These are phyloP conservation scores for Auanema freiburgensis DNA, from an alignment of 2,888 invertebrate species.

Conservation along the genomic window DNA sequence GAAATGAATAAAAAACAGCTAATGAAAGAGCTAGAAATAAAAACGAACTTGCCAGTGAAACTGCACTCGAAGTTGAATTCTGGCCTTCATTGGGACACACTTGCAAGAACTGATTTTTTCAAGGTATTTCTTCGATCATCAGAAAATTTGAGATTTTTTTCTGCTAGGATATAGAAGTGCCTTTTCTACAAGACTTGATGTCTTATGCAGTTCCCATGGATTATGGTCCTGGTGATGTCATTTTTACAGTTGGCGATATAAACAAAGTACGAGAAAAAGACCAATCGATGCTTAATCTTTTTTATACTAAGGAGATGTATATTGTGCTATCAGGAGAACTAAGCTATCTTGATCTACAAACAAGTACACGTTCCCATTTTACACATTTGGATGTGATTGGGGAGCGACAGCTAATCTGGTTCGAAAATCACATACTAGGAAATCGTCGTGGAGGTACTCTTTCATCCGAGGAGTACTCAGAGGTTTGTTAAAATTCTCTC, in stretches of 20 bases:
- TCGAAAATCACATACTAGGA: background rate
- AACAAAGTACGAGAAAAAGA: slow-evolving; percentile 22
- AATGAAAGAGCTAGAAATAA: slow-evolving; percentile 1
- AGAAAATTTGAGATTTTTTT: slow-evolving; percentile 25
- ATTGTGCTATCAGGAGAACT: slow-evolving; percentile 13
- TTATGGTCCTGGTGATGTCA: slow-evolving; percentile 36
- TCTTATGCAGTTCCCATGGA: slow-evolving; percentile 1
- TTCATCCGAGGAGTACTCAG: slow-evolving; percentile 12
- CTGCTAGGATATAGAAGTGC: slow-evolving; percentile 12
- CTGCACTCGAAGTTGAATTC: background rate
- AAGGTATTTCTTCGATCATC: too few relatives aligned
- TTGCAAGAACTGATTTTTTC: slow-evolving; percentile 3
- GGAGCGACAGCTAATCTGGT: slow-evolving; percentile 9
- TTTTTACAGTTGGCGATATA: slow-evolving; percentile 32
- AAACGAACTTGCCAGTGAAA: background rate
- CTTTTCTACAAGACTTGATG: slow-evolving; percentile 10
- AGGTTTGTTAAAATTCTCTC: slow-evolving; percentile 7
- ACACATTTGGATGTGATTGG: slow-evolving; percentile 4
- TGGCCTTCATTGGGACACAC: too few relatives aligned
- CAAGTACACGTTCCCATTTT: background rate
- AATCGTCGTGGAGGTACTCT: slow-evolving; percentile 1
- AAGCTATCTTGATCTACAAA: background rate
- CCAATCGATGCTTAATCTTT: background rate
- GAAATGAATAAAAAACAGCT: slow-evolving; percentile 15
- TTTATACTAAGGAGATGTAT: slow-evolving; percentile 18